Evolutionary conservation across 1,140 invertebrate genomes (phyloP), one percentile per base, ranked within the genome.

Genomic region (Meloidogyne chitwoodi): DNA sequence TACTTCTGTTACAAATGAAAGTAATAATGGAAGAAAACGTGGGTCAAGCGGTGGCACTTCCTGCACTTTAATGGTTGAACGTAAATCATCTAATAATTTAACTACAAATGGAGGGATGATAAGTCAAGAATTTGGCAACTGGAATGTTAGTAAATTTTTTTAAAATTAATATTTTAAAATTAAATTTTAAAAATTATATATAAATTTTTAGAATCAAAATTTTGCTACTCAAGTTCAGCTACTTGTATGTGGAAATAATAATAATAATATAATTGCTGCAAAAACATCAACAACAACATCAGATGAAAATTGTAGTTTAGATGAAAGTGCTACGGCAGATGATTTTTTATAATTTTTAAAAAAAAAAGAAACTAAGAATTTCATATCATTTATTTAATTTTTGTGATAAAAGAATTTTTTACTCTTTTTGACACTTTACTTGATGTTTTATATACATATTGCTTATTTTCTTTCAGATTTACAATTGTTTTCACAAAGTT

Each of bases 171-270:
- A 4, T 41, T 41, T 4, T 1, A 12, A 41, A 41, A 4, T 1
- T 41, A 16, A 48, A 31, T 38, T 8, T 10, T 38, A 8, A 38
- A 38, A 38, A 38, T n/a, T n/a, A n/a, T n/a, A n/a, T n/a, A 38
- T 3, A 31, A 31, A 3, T 38, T 83, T 82, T 71, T 27, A 56
- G 48, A 56, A n/a, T 22, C 48, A 56, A 56, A 56, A n/a, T 56
- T 56, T 56, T 56, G 3, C 48, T n/a, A 6, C 48, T 8, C 48
- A 56, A 56, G 4, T 56, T 19, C 48, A 56, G 48, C 2, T 56
- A n/a, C 48, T 56, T 56, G 19, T n/a, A n/a, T 56, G 48, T 56
- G n/a, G 48, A 8, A n/a, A n/a, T 22, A 56, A n/a, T 14, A 56
- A 56, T 56, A n/a, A 19, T n/a, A n/a, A n/a, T 12, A 41, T 14